These are phyloP conservation scores for Poecilobothrus nobilitatus DNA, from an alignment of 2,888 invertebrate genomes.

Conservation along the genomic window DNA sequence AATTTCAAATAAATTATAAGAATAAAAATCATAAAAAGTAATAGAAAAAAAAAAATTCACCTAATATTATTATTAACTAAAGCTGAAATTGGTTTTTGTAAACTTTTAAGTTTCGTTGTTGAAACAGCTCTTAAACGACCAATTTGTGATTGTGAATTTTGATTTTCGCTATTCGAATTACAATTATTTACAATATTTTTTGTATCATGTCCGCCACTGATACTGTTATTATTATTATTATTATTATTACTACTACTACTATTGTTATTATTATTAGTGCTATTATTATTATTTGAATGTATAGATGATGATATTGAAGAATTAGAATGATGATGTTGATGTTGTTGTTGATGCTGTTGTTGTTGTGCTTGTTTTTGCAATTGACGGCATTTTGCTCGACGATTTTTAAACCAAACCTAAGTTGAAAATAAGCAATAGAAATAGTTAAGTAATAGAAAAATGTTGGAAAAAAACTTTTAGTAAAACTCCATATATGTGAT, in stretches of 20 bases:
- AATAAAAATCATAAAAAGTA: too few species aligned
- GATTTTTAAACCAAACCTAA: constrained; percentile 95
- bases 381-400: constrained; percentile 86
- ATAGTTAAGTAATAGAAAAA: too few species aligned
- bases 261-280: constrained; percentile 18
- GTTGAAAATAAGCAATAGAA: too few species aligned
- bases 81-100: constrained; percentile 18
- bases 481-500: too few species aligned
- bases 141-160: constrained; percentile 12
- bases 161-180: background rate
- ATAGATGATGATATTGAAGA: constrained; percentile 22
- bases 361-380: constrained; percentile 52
- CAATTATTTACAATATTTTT: background rate
- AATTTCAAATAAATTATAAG: background rate
- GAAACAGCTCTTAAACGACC: constrained; percentile 20
- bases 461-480: too few species aligned
- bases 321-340: constrained; percentile 21
- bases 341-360: constrained; percentile 17
- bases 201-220: constrained; percentile 16
- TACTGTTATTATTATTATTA: constrained; percentile 20
- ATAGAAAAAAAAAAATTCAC: background rate
- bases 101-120: constrained; percentile 21
- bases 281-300: constrained; percentile 15
- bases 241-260: constrained; percentile 19
- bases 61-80: constrained; percentile 22